These are phyloP conservation scores for Hirtodrosophila histrioides DNA, from an alignment of 2,888 invertebrate species.

Conservation along the genomic window DNA sequence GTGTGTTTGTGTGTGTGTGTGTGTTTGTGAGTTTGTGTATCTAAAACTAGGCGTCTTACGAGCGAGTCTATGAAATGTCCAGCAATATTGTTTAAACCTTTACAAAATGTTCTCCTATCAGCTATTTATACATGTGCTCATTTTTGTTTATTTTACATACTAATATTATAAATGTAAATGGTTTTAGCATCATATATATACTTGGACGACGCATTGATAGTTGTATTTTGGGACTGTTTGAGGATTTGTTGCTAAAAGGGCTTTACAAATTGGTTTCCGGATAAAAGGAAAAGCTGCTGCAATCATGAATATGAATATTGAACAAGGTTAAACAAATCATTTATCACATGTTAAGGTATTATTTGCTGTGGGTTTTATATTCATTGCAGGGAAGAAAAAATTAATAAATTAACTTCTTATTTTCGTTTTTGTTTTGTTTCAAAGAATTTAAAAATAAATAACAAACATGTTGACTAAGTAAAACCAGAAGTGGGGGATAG, in stretches of 20 bases:
- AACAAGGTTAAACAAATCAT: conserved; percentile 45
- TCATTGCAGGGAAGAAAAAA: not conserved
- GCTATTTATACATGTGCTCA: conserved; percentile 67
- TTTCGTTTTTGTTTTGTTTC: conserved; percentile 1
- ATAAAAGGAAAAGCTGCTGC: conserved; percentile 7
- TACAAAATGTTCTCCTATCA: conserved; percentile 53
- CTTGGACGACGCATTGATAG: conserved; percentile 68
- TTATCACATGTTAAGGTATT: conserved; percentile 58
- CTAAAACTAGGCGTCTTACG: conserved; percentile 51
- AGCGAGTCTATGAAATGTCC: conserved; percentile 67
- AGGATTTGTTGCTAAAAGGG: not conserved
- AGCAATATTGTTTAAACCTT: conserved; percentile 64
- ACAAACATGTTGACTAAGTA: conserved; percentile 63
- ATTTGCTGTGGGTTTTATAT: conserved; percentile 13
- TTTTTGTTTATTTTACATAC: conserved; percentile 50
- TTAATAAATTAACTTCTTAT: too few relatives aligned
- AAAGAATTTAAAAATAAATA: conserved; percentile 66
- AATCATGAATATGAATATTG: conserved; percentile 26
- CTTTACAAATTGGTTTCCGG: conserved; percentile 3
- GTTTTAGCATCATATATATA: conserved; percentile 57
- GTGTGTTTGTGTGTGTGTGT: conserved; percentile 24
- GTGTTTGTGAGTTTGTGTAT: conserved; percentile 30
- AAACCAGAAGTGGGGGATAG: conserved; percentile 9
- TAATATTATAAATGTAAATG: conserved; percentile 55
- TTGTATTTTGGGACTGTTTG: conserved; percentile 13